These are phyloP conservation scores for Sycophaga agraensis DNA, from an alignment of 1,140 invertebrate genomes.

Conservation along the genomic window DNA sequence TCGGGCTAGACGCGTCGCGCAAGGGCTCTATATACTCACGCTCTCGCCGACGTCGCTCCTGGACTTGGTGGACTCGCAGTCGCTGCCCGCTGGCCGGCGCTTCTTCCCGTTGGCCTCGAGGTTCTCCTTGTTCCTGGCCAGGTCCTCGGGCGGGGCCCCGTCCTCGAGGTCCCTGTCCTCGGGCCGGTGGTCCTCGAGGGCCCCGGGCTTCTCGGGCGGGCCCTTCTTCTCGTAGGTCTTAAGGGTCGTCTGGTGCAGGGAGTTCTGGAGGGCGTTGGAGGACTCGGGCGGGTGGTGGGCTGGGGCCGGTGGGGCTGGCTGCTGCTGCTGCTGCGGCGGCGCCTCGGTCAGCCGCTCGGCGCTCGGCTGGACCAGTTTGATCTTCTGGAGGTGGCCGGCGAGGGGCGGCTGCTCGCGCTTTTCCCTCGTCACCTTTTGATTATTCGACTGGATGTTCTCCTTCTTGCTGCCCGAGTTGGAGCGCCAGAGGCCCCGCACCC, in stretches of 20 bases:
- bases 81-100: constrained; percentile 42
- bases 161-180: constrained; percentile 41
- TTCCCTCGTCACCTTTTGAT: constrained; percentile 49
- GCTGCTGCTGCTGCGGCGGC: not conserved
- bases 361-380: constrained; percentile 51
- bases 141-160: constrained; percentile 38
- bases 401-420: constrained; percentile 43
- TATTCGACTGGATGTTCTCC: constrained; percentile 52
- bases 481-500: constrained; percentile 68
- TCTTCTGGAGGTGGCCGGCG: constrained; percentile 53
- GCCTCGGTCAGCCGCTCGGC: constrained; percentile 42
- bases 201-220: constrained; percentile 30
- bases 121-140: constrained; percentile 51
- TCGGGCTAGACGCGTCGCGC: too few species aligned
- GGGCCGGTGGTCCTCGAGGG: constrained; percentile 41
- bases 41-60: constrained; percentile 52
- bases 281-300: not conserved
- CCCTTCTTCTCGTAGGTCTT: constrained; percentile 41
- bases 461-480: constrained; percentile 60
- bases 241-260: constrained; percentile 14
- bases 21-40: constrained; percentile 33
- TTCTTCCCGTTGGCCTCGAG: constrained; percentile 48
- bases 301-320: too few species aligned
- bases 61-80: constrained; percentile 49
- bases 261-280: constrained; percentile 5